Percentiles rank a stretch among this genome's conserved stretches.
These are phyloP conservation scores for Ursus arctos DNA, from an alignment of 2,113 vertebrate genomes.

Conservation along the genomic window DNA sequence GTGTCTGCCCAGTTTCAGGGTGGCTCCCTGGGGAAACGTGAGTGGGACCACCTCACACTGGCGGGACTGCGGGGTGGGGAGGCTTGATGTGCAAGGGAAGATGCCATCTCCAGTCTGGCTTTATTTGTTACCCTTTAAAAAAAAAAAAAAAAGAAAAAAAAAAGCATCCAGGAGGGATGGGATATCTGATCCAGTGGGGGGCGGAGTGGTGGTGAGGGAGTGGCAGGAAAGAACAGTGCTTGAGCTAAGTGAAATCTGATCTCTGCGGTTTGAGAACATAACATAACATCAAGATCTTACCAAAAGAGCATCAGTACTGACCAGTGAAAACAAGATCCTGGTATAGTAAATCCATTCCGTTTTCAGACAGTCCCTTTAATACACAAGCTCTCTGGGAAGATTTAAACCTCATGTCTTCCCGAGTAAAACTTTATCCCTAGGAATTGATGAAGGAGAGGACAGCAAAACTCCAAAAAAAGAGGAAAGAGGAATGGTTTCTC, in stretches of 20 bases:
- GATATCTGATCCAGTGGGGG: neutral
- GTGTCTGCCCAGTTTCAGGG: constrained; percentile 30
- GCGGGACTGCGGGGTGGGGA: neutral
- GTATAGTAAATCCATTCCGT: neutral
- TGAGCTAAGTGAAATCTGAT: neutral
- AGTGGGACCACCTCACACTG: neutral
- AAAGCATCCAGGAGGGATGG: neutral
- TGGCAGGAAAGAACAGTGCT: neutral
- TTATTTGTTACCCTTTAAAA: constrained; percentile 75
- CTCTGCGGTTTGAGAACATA: neutral
- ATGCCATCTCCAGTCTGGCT: neutral
- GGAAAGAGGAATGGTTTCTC: neutral
- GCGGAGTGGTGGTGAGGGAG: neutral
- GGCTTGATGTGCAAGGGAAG: neutral
- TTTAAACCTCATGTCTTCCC: neutral
- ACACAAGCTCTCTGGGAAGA: neutral
- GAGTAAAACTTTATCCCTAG: neutral
- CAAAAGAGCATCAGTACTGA: neutral
- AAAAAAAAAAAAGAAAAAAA: neutral
- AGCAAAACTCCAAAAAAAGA: neutral
- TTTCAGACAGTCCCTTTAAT: neutral
- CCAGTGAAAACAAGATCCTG: neutral
- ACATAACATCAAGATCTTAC: neutral
- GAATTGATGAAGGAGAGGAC: neutral
- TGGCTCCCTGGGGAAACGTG: neutral